A percentile compares a stretch with the other conserved stretches of the same genome.
phyloP scores from a whole-genome alignment of 2,888 invertebrate genomes.

The Polymixis lichenea region DNA sequence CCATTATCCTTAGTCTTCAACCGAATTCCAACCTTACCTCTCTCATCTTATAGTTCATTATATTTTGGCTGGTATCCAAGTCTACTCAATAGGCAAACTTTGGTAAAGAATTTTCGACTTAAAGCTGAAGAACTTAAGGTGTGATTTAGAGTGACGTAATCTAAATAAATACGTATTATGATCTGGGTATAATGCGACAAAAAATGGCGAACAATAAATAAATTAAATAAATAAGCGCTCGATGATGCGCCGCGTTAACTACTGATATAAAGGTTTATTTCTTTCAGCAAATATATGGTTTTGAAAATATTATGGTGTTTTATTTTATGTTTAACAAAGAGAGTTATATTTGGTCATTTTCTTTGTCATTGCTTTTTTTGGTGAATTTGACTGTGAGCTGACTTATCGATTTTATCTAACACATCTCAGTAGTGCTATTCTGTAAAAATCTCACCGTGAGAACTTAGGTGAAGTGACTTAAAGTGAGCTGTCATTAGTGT shows the following conservation, averaged over 20 bases:
- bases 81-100: neutral
- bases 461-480: too few species aligned
- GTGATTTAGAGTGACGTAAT: constrained; percentile 7
- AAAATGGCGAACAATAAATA: constrained; percentile 67
- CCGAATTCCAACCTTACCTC: constrained; percentile 31
- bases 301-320: constrained; percentile 31
- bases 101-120: constrained; percentile 30
- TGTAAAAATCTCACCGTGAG: too few species aligned
- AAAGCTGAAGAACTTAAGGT: accelerated
- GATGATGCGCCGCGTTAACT: constrained; percentile 65
- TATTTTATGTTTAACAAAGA: constrained; percentile 17
- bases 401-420: neutral
- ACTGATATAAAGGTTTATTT: constrained; percentile 61
- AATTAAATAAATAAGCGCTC: constrained; percentile 67
- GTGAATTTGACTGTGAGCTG: neutral
- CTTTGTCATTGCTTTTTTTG: neutral
- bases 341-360: neutral
- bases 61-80: constrained; percentile 1
- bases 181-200: constrained; percentile 63
- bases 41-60: accelerated
- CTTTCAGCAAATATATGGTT: constrained; percentile 50
- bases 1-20: constrained; percentile 17
- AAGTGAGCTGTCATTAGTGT: too few species aligned
- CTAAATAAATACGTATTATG: constrained; percentile 67
- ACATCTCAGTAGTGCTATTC: too few species aligned